phyloP scores from a whole-genome alignment of 2,113 vertebrate genomes.

The Melanotaenia duboulayi region DNA sequence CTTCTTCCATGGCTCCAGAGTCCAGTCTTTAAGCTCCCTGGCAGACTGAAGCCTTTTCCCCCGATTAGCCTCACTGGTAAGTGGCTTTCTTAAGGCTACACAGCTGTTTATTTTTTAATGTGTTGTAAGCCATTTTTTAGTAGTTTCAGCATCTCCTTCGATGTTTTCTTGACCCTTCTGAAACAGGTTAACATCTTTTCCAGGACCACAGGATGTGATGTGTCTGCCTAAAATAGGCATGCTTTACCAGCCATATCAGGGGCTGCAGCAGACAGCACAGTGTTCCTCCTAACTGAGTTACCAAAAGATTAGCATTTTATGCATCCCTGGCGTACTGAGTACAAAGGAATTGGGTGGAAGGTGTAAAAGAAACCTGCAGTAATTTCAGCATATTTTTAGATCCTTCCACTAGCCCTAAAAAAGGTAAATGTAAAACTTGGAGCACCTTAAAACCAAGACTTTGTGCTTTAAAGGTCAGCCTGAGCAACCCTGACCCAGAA shows the following conservation, averaged over 20 bases:
- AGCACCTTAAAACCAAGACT: background rate
- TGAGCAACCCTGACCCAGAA: background rate
- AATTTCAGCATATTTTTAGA: constrained; percentile 25
- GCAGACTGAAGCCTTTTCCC: no score
- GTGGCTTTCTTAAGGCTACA: no score
- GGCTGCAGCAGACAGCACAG: background rate
- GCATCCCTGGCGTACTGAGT: constrained; percentile 30
- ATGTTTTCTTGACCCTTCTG: no score
- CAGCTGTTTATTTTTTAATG: no score
- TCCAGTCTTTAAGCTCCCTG: no score
- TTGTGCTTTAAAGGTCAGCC: constrained; percentile 3
- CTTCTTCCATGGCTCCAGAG: no score
- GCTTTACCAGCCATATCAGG: constrained; percentile 16
- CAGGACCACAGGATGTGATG: no score
- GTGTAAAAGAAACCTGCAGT: constrained; percentile 16
- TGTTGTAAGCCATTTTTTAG: no score
- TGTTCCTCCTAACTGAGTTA: constrained; percentile 35
- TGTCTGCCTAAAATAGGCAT: background rate
- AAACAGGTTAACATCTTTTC: no score
- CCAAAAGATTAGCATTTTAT: constrained; percentile 36
- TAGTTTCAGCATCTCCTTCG: no score
- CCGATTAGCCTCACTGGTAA: no score
- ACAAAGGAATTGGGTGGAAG: background rate
- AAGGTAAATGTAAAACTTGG: background rate
- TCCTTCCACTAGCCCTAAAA: background rate